A percentile compares a stretch with the other conserved stretches of the same genome.
These are phyloP conservation scores for Tinea trinotella DNA, from an alignment of 2,888 invertebrate species.

Conservation along the genomic window DNA sequence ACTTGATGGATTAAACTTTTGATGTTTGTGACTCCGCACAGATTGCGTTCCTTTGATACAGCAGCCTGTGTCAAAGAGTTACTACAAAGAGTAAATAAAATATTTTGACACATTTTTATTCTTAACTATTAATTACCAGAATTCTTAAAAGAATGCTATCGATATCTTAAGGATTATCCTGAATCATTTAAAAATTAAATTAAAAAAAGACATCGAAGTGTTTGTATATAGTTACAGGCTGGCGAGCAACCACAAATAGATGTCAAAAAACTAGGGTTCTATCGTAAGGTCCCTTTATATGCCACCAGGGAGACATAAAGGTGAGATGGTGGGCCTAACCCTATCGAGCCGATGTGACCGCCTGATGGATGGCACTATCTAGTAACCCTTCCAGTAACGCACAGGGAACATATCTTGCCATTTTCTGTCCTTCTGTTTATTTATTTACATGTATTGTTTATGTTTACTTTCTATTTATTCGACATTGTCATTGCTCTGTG, in stretches of 20 bases:
- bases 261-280: conserved; percentile 67
- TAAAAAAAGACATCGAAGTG: neutral
- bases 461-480: conserved; percentile 36
- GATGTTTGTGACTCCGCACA: conserved; percentile 5
- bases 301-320: conserved; percentile 68
- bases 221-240: conserved; percentile 52
- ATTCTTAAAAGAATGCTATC: too few species aligned
- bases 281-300: conserved; percentile 58
- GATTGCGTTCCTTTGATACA: neutral
- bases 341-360: conserved; percentile 68
- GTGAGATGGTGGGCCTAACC: conserved; percentile 68
- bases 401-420: conserved; percentile 51
- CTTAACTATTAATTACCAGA: neutral
- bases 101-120: too few species aligned
- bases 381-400: conserved; percentile 50
- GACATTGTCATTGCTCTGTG: conserved; percentile 6
- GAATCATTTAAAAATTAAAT: neutral
- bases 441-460: conserved; percentile 51
- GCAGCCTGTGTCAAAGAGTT: neutral
- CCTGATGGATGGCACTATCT: conserved; percentile 66
- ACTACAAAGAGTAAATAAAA: too few species aligned
- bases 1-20: conserved; percentile 12
- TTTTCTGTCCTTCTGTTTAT: conserved; percentile 48
- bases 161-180: too few species aligned
- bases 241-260: conserved; percentile 66